Percentiles rank a stretch among this genome's conserved stretches.
phyloP scores from a whole-genome alignment of 2,113 vertebrate genomes.

The Ictalurus punctatus region DNA sequence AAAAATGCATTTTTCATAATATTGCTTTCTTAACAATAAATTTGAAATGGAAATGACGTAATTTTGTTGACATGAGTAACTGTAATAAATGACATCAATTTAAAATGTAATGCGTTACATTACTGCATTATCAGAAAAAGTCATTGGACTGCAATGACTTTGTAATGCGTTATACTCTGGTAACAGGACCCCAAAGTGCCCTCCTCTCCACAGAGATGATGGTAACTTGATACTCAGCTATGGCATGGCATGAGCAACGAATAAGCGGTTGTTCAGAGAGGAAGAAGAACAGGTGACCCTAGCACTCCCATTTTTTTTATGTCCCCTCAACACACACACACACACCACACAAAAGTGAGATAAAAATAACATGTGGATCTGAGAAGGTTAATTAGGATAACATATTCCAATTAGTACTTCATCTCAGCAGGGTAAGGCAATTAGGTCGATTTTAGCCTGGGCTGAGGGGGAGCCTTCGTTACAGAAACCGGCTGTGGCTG shows the following conservation, averaged over 20 bases:
- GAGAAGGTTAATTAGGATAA: conserved; percentile 78
- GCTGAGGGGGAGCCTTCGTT: conserved; percentile 45
- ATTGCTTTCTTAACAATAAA: too few species aligned
- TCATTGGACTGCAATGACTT: too few species aligned
- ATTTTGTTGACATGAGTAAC: too few species aligned
- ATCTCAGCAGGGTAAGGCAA: conserved; percentile 73
- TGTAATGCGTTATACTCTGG: neutral
- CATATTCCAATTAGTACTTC: conserved; percentile 76
- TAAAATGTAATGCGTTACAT: too few species aligned
- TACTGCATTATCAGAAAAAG: too few species aligned
- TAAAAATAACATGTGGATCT: conserved; percentile 74
- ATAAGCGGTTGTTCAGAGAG: conserved; percentile 15
- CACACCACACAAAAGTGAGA: conserved; percentile 56
- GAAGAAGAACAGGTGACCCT: conserved; percentile 36
- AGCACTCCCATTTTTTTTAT: conserved; percentile 9
- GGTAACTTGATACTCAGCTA: conserved; percentile 66
- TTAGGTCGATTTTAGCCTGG: conserved; percentile 70
- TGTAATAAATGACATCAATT: too few species aligned
- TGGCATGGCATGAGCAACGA: conserved; percentile 24
- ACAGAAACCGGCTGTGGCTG: conserved; percentile 50
- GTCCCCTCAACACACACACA: conserved; percentile 19
- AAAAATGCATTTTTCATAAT: too few species aligned
- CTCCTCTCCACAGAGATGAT: conserved; percentile 44
- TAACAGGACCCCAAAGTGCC: conserved; percentile 52
- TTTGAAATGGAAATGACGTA: too few species aligned